A percentile compares a stretch with the other conserved stretches of the same genome.
These are phyloP conservation scores for Hyphantria cunea DNA, from an alignment of 1,140 invertebrate species.

Conservation along the genomic window DNA sequence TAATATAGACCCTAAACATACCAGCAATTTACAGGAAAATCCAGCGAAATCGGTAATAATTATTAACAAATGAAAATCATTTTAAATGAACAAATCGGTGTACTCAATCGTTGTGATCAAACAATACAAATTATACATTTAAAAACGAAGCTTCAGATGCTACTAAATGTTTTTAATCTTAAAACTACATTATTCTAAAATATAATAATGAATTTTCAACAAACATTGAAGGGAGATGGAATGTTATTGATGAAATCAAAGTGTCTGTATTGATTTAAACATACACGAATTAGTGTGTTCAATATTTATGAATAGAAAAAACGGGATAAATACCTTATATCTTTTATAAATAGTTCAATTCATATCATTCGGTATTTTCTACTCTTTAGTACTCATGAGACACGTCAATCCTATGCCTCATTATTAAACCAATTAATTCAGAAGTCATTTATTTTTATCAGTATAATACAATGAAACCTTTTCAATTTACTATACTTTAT, in stretches of 20 bases:
- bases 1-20: slow-evolving; percentile 71
- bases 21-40: slow-evolving; percentile 68
- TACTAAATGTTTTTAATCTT: slow-evolving; percentile 49
- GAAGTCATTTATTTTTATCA: too few species aligned
- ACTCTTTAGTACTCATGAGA: slow-evolving; percentile 54
- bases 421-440: background rate
- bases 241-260: slow-evolving; percentile 39
- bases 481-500: too few species aligned
- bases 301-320: slow-evolving; percentile 55
- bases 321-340: slow-evolving; percentile 51
- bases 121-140: slow-evolving; percentile 2
- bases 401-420: slow-evolving; percentile 50
- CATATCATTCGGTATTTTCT: slow-evolving; percentile 42
- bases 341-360: slow-evolving; percentile 51
- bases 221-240: slow-evolving; percentile 52
- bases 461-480: too few species aligned
- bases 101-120: slow-evolving; percentile 10
- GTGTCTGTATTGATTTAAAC: slow-evolving; percentile 22
- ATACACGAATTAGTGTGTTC: slow-evolving; percentile 57
- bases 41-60: background rate
- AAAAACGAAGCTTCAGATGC: slow-evolving; percentile 32
- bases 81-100: slow-evolving; percentile 7
- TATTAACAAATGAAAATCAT: background rate
- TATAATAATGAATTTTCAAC: slow-evolving; percentile 54
- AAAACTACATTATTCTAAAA: slow-evolving; percentile 58